Conservation (phyloP, 1,140 invertebrate genomes). For the Solenopsis fugax region DNA sequence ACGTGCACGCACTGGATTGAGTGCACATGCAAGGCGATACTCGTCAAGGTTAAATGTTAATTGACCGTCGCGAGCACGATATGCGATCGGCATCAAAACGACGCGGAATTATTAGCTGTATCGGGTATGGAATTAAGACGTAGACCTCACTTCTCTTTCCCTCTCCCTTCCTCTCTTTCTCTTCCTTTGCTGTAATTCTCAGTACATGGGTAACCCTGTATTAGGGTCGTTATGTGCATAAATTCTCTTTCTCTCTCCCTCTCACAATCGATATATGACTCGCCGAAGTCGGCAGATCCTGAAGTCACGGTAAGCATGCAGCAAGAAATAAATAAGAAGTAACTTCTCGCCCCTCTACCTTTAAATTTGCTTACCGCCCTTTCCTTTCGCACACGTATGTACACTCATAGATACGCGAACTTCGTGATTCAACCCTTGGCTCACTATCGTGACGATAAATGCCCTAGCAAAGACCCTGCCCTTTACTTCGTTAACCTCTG, state of each 20-base stretch:
- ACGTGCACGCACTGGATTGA: slow-evolving; percentile 42
- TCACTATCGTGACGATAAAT: slow-evolving; percentile 25
- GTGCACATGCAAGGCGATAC: slow-evolving; percentile 62
- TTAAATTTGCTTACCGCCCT: slow-evolving; percentile 18
- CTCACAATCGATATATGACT: slow-evolving; percentile 49
- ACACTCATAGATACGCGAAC: slow-evolving; percentile 28
- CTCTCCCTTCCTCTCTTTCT: slow-evolving; percentile 9
- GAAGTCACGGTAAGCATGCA: slow-evolving; percentile 64
- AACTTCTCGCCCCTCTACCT: slow-evolving; percentile 13
- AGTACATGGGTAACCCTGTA: slow-evolving; percentile 60
- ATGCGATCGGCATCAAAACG: slow-evolving; percentile 69
- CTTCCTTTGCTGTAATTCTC: slow-evolving; percentile 11
- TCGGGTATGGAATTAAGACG: slow-evolving; percentile 83
- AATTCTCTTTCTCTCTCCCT: slow-evolving; percentile 31
- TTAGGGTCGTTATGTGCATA: slow-evolving; percentile 52
- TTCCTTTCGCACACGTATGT: slow-evolving; percentile 10
- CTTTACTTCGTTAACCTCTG: slow-evolving; percentile 66
- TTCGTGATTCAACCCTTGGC: slow-evolving; percentile 45
- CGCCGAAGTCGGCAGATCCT: slow-evolving; percentile 70
- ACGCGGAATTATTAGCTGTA: slow-evolving; percentile 79
- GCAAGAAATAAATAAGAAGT: slow-evolving; percentile 64
- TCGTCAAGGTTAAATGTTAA: slow-evolving; percentile 75
- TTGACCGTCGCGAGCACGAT: slow-evolving; percentile 69
- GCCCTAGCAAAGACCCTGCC: slow-evolving; percentile 36
- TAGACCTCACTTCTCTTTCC: slow-evolving; percentile 57